A percentile compares a stretch with the other conserved stretches of the same genome.
Evolutionary conservation across 1,140 invertebrate genomes (phyloP).

Genomic region (Caerostris darwini): DNA sequence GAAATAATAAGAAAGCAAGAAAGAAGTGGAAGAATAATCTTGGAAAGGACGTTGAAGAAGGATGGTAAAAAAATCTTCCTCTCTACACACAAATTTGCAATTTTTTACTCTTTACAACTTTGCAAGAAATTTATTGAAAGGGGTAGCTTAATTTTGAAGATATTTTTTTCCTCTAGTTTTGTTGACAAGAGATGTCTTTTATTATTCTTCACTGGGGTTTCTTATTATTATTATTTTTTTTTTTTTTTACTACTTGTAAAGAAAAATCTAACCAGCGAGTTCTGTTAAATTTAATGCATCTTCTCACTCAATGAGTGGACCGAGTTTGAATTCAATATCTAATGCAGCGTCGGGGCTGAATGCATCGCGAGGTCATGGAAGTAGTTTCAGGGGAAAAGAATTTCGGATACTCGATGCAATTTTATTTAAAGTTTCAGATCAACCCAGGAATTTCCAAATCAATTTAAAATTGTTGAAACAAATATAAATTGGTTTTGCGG

Average conservation of each 20-base stretch:
- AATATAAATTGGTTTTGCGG: too few relatives aligned
- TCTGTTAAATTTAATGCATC: not conserved
- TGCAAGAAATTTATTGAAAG: slow-evolving; percentile 19
- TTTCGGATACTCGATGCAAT: too few relatives aligned
- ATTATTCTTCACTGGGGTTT: too few relatives aligned
- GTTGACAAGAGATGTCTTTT: not conserved
- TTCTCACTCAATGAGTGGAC: not conserved
- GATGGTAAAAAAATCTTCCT: not conserved
- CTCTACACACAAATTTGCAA: not conserved
- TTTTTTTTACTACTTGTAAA: not conserved
- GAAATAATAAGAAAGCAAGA: not conserved
- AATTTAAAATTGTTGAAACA: too few relatives aligned
- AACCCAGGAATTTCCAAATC: too few relatives aligned
- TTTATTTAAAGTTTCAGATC: too few relatives aligned
- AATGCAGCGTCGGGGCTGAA: not conserved
- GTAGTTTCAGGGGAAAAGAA: too few relatives aligned
- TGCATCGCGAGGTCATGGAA: too few relatives aligned
- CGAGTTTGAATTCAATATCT: not conserved
- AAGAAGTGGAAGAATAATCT: not conserved
- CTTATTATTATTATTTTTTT: not conserved
- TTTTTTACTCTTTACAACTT: not conserved
- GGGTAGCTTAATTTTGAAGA: not conserved
- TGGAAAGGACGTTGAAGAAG: not conserved
- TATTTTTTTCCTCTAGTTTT: not conserved
- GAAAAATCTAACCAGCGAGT: not conserved